These are phyloP conservation scores for Myotis daubentonii DNA, from an alignment of 2,797 vertebrate genomes.

Conservation along the genomic window DNA sequence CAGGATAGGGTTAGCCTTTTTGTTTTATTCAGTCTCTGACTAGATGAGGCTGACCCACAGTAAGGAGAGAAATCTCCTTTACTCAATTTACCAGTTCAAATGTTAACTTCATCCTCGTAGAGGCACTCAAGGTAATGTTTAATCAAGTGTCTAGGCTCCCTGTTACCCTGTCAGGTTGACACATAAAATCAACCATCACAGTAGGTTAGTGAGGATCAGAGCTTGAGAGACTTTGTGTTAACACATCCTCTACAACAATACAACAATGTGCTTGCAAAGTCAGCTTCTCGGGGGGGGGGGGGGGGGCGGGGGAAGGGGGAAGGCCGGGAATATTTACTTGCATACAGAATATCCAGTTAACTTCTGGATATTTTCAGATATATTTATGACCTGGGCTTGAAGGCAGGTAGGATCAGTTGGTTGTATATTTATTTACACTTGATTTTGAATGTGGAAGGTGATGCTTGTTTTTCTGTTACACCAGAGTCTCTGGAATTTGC, in stretches of 20 bases:
- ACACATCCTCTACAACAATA: not conserved
- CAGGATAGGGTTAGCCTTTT: not conserved
- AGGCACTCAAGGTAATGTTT: not conserved
- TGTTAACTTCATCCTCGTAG: not conserved
- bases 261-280: not conserved
- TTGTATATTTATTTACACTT: not conserved
- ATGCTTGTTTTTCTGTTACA: not conserved
- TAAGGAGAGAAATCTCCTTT: not conserved
- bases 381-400: not conserved
- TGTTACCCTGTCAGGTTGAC: not conserved
- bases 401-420: not conserved
- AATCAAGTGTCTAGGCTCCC: not conserved
- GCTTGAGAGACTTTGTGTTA: not conserved
- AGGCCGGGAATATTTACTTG: not conserved
- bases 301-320: too few relatives aligned
- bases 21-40: not conserved
- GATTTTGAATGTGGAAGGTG: slow-evolving; percentile 15
- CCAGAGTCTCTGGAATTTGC: not conserved
- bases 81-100: not conserved
- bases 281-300: not conserved
- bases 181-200: not conserved
- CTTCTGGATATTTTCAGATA: not conserved
- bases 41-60: not conserved
- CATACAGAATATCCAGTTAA: not conserved
- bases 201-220: not conserved